Percentiles rank a stretch among this genome's conserved stretches.
Conservation (phyloP, 2,888 invertebrate species). For the Acanthococcus lagerstroemiae region DNA sequence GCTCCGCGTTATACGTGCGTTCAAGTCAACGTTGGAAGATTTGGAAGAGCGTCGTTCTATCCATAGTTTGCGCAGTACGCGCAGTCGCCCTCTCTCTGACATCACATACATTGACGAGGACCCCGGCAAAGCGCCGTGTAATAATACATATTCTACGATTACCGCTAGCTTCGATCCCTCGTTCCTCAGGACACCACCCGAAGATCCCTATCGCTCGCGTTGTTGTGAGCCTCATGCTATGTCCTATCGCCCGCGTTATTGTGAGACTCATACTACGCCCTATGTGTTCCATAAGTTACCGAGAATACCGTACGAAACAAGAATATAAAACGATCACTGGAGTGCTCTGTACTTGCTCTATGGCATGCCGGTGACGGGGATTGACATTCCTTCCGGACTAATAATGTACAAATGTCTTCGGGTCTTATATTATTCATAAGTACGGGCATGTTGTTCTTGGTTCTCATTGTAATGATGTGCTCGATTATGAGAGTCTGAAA, state of each 20-base stretch:
- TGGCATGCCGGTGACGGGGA: neutral
- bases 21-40: slow-evolving; percentile 99
- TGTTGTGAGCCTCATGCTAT: slow-evolving; percentile 40
- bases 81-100: slow-evolving; percentile 68
- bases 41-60: slow-evolving; percentile 97
- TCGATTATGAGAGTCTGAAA: neutral
- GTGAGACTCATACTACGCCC: slow-evolving; percentile 37
- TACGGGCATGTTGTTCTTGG: neutral
- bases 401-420: neutral
- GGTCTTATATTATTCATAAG: too few species aligned
- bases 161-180: slow-evolving; percentile 34
- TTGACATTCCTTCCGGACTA: neutral
- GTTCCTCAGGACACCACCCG: slow-evolving; percentile 32
- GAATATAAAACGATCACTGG: too few species aligned
- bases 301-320: slow-evolving; percentile 60
- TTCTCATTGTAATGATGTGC: slow-evolving; percentile 24
- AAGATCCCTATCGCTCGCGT: slow-evolving; percentile 40
- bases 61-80: slow-evolving; percentile 80
- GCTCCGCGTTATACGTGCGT: slow-evolving; percentile 99
- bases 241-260: slow-evolving; percentile 41
- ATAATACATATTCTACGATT: slow-evolving; percentile 31
- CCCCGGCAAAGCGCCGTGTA: slow-evolving; percentile 38
- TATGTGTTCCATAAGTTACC: slow-evolving; percentile 42
- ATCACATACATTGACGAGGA: slow-evolving; percentile 75
- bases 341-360: too few species aligned